Base-by-base conservation (phyloP, 2,797 vertebrate species). In the Ciconia nigra region DNA sequence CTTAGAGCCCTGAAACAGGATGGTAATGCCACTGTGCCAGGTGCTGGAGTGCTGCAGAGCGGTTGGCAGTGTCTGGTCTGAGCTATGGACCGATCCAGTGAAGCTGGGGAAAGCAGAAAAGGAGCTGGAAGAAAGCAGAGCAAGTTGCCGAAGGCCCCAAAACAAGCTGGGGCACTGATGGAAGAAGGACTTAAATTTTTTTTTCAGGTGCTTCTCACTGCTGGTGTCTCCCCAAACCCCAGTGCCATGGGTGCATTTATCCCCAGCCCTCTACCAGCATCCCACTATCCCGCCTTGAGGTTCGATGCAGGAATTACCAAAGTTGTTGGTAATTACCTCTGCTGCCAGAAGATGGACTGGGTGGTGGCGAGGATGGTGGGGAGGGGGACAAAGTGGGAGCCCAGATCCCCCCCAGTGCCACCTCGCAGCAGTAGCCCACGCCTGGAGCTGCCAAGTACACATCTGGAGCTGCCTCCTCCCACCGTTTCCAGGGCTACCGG, bases 401-500 rank as follows among this genome's bases (percentile, higher is more conserved):
- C 33, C 54, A 7, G 39, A 2, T 19, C 5, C 3, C 10, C 8
- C 10, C 15, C 7, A 16, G 19, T 11, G 28, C 14, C 65, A 21
- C 47, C 46, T 26, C 6, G 1, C 28, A 51, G 70, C 54, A 39
- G 37, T 74, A 54, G 28, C 61, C 63, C 49, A 24, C 2, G 4
- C 31, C 67, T 71, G 62, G 69, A 37, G 29, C 66, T 26, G 81
- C 85, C 37, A 17, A 2, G 0, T 7, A 3, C 31, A 26, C 83
- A 61, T 35, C 87, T 51, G 87, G 66, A 62, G 58, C 51, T 66
- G 67, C 55, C 39, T 42, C 47, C 14, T 61, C 39, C 24, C 3
- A 4, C 46, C 0, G 89, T 93, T 97, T 86, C 91, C 91, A 85
- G 86, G 88, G 91, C 86, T 95, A 52, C 80, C 6, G 9, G 57